Percentiles rank a stretch among this genome's conserved stretches.
phyloP scores from a whole-genome alignment of 2,113 vertebrate genomes.

The Crotalus helleri region DNA sequence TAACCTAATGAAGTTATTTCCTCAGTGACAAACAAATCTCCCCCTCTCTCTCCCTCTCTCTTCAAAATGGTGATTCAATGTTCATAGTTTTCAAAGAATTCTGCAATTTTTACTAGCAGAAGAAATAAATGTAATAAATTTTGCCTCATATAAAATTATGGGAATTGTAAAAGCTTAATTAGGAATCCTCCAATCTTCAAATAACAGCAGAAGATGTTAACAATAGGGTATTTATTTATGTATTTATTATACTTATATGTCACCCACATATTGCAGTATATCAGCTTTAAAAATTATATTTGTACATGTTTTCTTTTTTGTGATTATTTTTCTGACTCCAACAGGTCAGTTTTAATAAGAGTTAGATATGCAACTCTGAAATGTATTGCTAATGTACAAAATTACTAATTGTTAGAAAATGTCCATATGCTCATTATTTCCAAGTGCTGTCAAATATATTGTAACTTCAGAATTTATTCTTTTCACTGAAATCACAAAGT shows the following conservation, averaged over 20 bases:
- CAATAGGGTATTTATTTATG: background rate
- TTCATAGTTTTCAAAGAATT: background rate
- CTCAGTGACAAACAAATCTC: background rate
- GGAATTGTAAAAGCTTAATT: background rate
- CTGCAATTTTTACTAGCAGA: background rate
- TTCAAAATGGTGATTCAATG: background rate
- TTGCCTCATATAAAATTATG: background rate
- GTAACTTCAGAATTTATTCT: background rate
- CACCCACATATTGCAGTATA: background rate
- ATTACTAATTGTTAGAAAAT: background rate
- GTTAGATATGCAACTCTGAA: background rate
- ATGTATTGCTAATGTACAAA: background rate
- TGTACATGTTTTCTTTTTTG: background rate
- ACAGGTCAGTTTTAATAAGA: background rate
- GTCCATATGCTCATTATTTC: background rate
- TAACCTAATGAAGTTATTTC: background rate
- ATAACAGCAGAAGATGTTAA: background rate
- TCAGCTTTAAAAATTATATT: background rate
- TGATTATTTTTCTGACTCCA: background rate
- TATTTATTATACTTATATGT: background rate
- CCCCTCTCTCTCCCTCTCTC: background rate
- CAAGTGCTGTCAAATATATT: slow-evolving; percentile 17
- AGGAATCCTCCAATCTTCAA: background rate
- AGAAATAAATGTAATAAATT: background rate
- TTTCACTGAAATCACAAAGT: background rate